Evolutionary conservation across 1,140 invertebrate genomes (phyloP).

Genomic region (Leptopilina boulardi): DNA sequence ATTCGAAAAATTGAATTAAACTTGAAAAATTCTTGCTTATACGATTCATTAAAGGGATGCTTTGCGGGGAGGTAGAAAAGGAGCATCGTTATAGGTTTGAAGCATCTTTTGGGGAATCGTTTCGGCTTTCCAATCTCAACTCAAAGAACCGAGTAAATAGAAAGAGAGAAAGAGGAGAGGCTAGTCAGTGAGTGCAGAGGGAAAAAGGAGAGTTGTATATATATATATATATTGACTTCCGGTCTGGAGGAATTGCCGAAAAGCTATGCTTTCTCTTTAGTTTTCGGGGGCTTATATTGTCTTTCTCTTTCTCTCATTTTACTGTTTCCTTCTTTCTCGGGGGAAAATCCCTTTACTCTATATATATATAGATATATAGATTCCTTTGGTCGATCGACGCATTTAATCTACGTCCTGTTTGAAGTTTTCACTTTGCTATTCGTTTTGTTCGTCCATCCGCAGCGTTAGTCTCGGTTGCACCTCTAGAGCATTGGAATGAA

Average conservation of each 20-base stretch:
- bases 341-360: slow-evolving; percentile 50
- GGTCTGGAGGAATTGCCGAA: slow-evolving; percentile 61
- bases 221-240: slow-evolving; percentile 60
- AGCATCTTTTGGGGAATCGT: background rate
- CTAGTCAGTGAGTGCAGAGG: background rate
- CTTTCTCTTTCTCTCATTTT: slow-evolving; percentile 13
- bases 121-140: slow-evolving; percentile 49
- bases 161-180: slow-evolving; percentile 52
- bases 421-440: slow-evolving; percentile 63
- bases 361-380: too few species aligned
- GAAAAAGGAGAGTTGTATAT: slow-evolving; percentile 32
- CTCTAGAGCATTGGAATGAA: slow-evolving; percentile 48
- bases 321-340: slow-evolving; percentile 41
- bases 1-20: slow-evolving; percentile 17
- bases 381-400: slow-evolving; percentile 58
- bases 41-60: slow-evolving; percentile 21
- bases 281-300: background rate
- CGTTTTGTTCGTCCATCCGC: slow-evolving; percentile 43
- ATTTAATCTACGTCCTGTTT: slow-evolving; percentile 68
- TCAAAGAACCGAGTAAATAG: slow-evolving; percentile 58
- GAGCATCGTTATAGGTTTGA: background rate
- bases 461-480: slow-evolving; percentile 11
- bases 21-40: background rate
- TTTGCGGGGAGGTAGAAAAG: background rate
- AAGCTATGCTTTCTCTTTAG: slow-evolving; percentile 48